These are phyloP conservation scores for Labeo rohita DNA, from an alignment of 2,113 vertebrate species.

Conservation along the genomic window DNA sequence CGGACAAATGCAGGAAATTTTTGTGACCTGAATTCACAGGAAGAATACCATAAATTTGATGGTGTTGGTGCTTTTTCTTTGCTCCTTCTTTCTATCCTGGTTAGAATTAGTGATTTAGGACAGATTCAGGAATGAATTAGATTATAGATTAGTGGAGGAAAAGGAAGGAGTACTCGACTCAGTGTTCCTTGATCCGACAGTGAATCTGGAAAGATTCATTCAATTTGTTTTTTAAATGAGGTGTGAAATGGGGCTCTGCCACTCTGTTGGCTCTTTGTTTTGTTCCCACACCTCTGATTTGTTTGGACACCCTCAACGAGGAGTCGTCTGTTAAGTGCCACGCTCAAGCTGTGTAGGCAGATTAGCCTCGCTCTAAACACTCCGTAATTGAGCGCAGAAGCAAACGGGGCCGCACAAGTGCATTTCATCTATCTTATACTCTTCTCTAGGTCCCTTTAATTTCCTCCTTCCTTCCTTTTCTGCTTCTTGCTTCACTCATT, in stretches of 20 bases:
- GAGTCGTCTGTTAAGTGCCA: conserved; percentile 37
- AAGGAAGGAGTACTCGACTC: conserved; percentile 56
- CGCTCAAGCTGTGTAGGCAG: conserved; percentile 32
- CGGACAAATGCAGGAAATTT: conserved; percentile 55
- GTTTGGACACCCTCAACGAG: conserved; percentile 50
- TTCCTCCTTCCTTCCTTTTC: background rate
- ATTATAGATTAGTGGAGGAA: conserved; percentile 39
- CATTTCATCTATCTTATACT: conserved; percentile 7
- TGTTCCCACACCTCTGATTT: conserved; percentile 56
- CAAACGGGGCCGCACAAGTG: conserved; percentile 16
- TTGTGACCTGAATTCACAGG: conserved; percentile 59
- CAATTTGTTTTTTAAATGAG: conserved; percentile 80
- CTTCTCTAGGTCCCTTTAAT: background rate
- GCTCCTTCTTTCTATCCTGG: conserved; percentile 2
- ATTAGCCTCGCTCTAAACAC: conserved; percentile 31
- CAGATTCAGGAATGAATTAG: conserved; percentile 49
- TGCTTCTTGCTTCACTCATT: background rate
- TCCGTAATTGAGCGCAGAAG: conserved; percentile 25
- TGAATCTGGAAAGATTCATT: conserved; percentile 69
- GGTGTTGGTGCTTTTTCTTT: background rate
- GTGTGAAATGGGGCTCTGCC: conserved; percentile 63
- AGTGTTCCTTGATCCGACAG: conserved; percentile 64
- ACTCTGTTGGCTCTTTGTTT: conserved; percentile 32
- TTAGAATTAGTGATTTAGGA: conserved; percentile 29
- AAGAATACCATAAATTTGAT: conserved; percentile 52